These are phyloP conservation scores for Cydia strobilella DNA, from an alignment of 1,140 invertebrate genomes.

Conservation along the genomic window DNA sequence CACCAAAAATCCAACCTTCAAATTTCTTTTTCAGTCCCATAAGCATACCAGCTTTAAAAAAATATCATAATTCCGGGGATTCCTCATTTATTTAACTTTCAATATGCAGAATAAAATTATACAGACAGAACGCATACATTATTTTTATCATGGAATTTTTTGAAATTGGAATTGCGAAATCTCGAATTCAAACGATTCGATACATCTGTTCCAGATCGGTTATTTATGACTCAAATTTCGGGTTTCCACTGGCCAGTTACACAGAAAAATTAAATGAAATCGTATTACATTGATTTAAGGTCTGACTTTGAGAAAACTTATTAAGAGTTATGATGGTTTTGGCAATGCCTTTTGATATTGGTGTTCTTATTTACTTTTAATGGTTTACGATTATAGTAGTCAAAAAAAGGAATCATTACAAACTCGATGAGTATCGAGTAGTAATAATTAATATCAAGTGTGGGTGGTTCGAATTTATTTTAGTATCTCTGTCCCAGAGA, in stretches of 20 bases:
- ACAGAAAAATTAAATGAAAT: not conserved
- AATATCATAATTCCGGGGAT: no score
- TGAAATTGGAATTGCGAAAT: conserved; percentile 6
- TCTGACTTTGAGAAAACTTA: not conserved
- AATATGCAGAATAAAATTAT: not conserved
- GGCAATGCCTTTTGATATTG: not conserved
- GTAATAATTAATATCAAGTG: no score
- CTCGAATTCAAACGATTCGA: conserved; percentile 24
- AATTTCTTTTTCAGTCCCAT: no score
- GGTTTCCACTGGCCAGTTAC: conserved; percentile 10
- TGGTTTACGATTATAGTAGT: conserved; percentile 1
- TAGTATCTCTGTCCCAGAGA: no score
- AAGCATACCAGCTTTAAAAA: no score
- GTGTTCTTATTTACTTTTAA: conserved; percentile 5
- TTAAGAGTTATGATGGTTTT: not conserved
- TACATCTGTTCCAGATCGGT: conserved; percentile 39
- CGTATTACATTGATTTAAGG: not conserved
- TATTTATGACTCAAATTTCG: conserved; percentile 38
- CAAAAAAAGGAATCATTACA: not conserved
- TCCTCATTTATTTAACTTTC: not conserved
- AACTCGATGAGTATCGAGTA: no score
- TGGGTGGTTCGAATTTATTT: no score
- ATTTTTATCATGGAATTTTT: conserved; percentile 1
- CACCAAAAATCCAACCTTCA: no score
- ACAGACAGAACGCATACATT: conserved; percentile 5